Conservation (phyloP, 2,113 vertebrate species). For the Macquaria australasica region DNA sequence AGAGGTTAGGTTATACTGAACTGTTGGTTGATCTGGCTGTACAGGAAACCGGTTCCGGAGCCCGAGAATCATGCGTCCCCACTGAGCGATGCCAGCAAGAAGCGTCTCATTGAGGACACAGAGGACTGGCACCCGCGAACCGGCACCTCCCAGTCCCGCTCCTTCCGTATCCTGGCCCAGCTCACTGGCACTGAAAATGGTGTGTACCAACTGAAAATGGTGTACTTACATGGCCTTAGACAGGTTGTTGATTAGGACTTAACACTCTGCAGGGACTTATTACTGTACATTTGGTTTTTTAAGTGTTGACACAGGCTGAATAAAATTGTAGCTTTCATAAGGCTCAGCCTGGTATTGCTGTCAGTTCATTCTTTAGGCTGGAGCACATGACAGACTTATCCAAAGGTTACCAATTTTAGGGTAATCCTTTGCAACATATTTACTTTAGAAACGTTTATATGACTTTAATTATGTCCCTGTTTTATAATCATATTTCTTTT, state of each 20-base stretch:
- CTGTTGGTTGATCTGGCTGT: slow-evolving; percentile 17
- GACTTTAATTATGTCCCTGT: not conserved
- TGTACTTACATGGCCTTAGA: not conserved
- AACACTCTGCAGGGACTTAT: not conserved
- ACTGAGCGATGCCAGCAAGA: slow-evolving; percentile 93
- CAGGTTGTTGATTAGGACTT: not conserved
- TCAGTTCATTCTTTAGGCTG: not conserved
- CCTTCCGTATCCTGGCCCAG: slow-evolving; percentile 97
- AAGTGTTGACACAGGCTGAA: slow-evolving; percentile 3
- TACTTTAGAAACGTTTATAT: not conserved
- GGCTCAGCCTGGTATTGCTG: not conserved
- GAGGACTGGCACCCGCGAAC: slow-evolving; percentile 95
- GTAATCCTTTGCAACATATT: not conserved
- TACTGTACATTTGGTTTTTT: not conserved
- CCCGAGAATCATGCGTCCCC: slow-evolving; percentile 86
- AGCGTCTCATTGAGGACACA: slow-evolving; percentile 95
- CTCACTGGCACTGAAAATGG: slow-evolving; percentile 95
- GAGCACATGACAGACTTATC: not conserved
- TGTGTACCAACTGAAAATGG: slow-evolving; percentile 76
- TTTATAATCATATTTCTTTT: not conserved
- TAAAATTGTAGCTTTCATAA: not conserved
- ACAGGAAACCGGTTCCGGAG: slow-evolving; percentile 87
- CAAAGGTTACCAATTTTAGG: not conserved
- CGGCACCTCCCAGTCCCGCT: slow-evolving; percentile 94
- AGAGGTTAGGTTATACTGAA: not conserved